These are phyloP conservation scores for Nasonia vitripennis DNA, from an alignment of 1,140 invertebrate species.

Conservation along the genomic window DNA sequence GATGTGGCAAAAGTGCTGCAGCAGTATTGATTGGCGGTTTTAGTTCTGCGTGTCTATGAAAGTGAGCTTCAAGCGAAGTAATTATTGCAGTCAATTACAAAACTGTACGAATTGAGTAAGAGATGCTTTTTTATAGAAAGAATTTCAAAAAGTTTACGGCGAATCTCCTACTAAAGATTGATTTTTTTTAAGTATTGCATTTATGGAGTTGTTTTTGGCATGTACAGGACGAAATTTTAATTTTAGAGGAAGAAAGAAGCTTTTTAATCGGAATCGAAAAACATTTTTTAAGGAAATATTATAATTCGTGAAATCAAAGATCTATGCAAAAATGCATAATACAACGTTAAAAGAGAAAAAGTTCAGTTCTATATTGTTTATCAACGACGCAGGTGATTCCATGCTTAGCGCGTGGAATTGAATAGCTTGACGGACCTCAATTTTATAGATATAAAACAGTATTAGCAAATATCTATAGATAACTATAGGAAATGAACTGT, in stretches of 20 bases:
- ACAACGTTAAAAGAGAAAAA: not conserved
- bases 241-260: not conserved
- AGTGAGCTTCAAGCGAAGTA: constrained; percentile 34
- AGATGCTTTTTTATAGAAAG: not conserved
- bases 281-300: not conserved
- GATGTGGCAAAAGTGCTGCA: not conserved
- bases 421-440: constrained; percentile 31
- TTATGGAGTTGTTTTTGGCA: constrained; percentile 14
- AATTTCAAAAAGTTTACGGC: not conserved
- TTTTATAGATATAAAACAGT: constrained; percentile 45
- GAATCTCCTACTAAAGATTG: not conserved
- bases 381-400: not conserved
- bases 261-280: not conserved
- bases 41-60: constrained; percentile 14
- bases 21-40: constrained; percentile 30
- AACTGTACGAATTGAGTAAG: not conserved
- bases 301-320: not conserved
- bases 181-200: constrained; percentile 29
- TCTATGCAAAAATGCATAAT: not conserved
- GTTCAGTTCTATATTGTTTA: constrained; percentile 10
- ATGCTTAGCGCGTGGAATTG: not conserved
- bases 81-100: constrained; percentile 39
- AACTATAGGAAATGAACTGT: constrained; percentile 24
- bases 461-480: constrained; percentile 41
- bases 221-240: not conserved